Base-by-base conservation (phyloP, 1,140 invertebrate species). In the Drosophila tristis region DNA sequence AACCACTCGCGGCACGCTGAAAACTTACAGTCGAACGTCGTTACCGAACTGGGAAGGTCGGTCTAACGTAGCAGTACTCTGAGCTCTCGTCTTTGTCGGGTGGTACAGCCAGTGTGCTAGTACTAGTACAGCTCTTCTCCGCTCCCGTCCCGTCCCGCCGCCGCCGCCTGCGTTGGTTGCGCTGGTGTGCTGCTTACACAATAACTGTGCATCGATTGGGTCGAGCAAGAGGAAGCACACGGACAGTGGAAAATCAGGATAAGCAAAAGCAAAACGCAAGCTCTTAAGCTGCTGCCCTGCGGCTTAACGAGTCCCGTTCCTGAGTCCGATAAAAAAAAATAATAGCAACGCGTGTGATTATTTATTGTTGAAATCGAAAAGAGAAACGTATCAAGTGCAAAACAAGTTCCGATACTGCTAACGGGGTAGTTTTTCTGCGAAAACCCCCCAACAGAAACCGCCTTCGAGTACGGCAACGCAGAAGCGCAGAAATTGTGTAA, bases 21-120 rank as follows among this genome's bases (percentile, higher is more conserved):
- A 81, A 91, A 91, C 64, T 91, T 90, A 91, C 90, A 91, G 90
- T 91, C 90, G 90, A 91, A 84, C 90, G 90, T 80, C 87, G 90
- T 89, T 90, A 89, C 82, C 80, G 82, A 89, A 91, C 90, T 85
- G 68, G 87, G 87, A 91, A 91, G 80, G 82, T 84, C 82, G 86
- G 90, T 90, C 80, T 84, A 81, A 89, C 77, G 84, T 86, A 78
- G 85, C 77, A 89, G 74, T 85, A 82, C 42, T 62, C 39, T 72
- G 78, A 80, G 76, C 68, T 86, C 90, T 91, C 90, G 90, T 91
- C 78, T 87, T 81, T 67, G 71, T 84, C 84, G 84, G 84, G 79
- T 87, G 82, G 81, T 87, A 87, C 82, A 87, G 73, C 73, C 61
- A 78, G 76, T 78, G 74, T 78, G 72, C 73, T 67, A 78, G 73